Conservation (phyloP, 2,888 invertebrate genomes). For the Parnassius glacialis region DNA sequence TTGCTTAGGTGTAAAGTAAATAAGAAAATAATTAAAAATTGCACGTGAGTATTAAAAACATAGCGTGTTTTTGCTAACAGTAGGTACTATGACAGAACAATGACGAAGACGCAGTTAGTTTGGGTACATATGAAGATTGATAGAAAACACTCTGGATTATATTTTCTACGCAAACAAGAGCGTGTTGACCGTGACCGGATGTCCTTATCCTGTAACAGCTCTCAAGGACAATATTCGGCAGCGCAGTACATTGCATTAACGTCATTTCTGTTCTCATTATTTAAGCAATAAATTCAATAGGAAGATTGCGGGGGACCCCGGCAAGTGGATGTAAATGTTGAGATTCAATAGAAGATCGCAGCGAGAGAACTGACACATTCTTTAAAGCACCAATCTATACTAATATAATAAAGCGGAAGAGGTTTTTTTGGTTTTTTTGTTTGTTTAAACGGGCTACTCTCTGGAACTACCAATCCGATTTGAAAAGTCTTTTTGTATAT, state of each 20-base stretch:
- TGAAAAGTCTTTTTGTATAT: too few species aligned
- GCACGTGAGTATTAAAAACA: too few species aligned
- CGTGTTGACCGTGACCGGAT: conserved; percentile 50
- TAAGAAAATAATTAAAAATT: too few species aligned
- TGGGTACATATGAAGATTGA: conserved; percentile 71
- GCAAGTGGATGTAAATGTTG: neutral
- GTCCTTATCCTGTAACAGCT: conserved; percentile 52
- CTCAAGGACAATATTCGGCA: conserved; percentile 35
- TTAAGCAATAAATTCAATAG: conserved; percentile 22
- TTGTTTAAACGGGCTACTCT: too few species aligned
- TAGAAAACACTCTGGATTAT: conserved; percentile 62
- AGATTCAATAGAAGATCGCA: neutral
- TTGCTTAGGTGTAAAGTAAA: too few species aligned
- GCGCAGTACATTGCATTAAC: conserved; percentile 17
- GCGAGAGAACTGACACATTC: too few species aligned
- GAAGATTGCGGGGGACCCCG: conserved; percentile 14
- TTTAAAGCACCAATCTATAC: too few species aligned
- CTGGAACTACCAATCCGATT: too few species aligned
- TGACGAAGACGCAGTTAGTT: conserved; percentile 49
- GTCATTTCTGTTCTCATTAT: conserved; percentile 13
- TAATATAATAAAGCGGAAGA: too few species aligned
- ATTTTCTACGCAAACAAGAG: conserved; percentile 59
- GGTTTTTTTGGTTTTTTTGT: too few species aligned
- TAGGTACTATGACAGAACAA: conserved; percentile 19
- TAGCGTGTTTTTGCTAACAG: too few species aligned